Conservation (phyloP, 2,113 vertebrate genomes). For the Ctenomys sociabilis region DNA sequence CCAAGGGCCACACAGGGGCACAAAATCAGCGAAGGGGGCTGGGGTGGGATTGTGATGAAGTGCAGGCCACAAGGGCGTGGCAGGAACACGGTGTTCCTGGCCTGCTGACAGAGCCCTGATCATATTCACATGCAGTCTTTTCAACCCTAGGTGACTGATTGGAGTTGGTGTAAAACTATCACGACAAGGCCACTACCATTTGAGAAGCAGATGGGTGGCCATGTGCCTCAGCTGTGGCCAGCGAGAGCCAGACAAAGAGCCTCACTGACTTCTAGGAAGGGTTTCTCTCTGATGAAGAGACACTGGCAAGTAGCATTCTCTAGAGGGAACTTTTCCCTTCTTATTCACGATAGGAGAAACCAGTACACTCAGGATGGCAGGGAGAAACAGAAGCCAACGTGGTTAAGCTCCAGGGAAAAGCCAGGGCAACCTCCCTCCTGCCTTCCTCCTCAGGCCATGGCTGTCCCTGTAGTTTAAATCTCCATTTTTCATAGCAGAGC, state of each 20-base stretch:
- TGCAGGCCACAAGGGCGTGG: not conserved
- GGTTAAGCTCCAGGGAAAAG: not conserved
- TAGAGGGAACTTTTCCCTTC: not conserved
- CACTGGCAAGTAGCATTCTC: not conserved
- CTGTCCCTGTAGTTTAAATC: not conserved
- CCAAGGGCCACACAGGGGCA: not conserved
- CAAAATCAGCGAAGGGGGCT: not conserved
- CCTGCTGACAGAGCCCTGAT: not conserved
- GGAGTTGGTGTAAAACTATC: not conserved
- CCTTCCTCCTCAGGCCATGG: not conserved
- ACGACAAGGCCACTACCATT: not conserved
- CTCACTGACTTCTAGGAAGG: not conserved
- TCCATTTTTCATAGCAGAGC: not conserved
- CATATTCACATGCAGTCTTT: not conserved
- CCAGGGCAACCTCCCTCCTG: not conserved
- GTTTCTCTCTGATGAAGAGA: not conserved
- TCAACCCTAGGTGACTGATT: not conserved
- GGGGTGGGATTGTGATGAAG: accelerated
- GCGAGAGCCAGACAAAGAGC: not conserved
- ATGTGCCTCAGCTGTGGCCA: not conserved
- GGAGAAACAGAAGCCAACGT: not conserved
- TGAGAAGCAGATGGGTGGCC: not conserved
- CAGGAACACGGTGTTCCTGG: not conserved
- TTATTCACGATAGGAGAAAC: not conserved
- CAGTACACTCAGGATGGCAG: not conserved